Evolutionary conservation across 2,797 vertebrate genomes (phyloP), one percentile per base, ranked within the genome.

Genomic region (Aplochiton taeniatus): DNA sequence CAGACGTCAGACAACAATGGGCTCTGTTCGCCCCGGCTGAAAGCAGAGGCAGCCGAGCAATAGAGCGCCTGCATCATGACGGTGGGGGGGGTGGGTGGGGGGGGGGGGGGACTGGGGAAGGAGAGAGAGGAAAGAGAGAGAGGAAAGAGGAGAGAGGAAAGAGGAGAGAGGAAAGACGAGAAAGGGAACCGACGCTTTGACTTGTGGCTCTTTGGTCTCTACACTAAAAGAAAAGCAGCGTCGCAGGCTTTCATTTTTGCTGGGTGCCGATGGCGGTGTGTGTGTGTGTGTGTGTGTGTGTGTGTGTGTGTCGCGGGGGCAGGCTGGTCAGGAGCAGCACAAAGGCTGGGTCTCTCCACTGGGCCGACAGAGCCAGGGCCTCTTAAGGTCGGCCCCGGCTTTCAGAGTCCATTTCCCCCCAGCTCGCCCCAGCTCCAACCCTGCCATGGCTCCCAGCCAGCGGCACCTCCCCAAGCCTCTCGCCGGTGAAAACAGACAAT

Each of bases 401-500:
- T 58, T 68, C 45, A 66, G 44, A 45, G 46, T 44, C 46, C 60
- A 48, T n/a, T 46, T 63, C 68, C 65, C 61, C 19, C 16, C 44
- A 12, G 65, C 61, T 41, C 46, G 53, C 56, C 69, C 63, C 47
- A 52, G 60, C 61, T 63, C 63, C 56, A 54, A 9, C 12, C 3
- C 14, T 59, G 60, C 31, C 2, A 66, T 47, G 66, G 63, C 66
- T 63, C 10, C 19, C 46, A 1, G 61, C 64, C 64, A 68, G 52
- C 58, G 44, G 47, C 62, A 58, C 45, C 63, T 57, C 48, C 31
- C 46, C 45, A 48, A 52, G 46, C 58, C 55, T 72, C 54, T 66
- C 17, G 65, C 55, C 46, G 55, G 58, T 65, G 54, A 69, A 72
- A 66, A 75, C 48, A 76, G 61, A 61, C 45, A 41, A 58, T 50